These are phyloP conservation scores for Axinella damicornis DNA, from an alignment of 37 sponge, comb jelly and placozoan genomes.

Conservation along the genomic window DNA sequence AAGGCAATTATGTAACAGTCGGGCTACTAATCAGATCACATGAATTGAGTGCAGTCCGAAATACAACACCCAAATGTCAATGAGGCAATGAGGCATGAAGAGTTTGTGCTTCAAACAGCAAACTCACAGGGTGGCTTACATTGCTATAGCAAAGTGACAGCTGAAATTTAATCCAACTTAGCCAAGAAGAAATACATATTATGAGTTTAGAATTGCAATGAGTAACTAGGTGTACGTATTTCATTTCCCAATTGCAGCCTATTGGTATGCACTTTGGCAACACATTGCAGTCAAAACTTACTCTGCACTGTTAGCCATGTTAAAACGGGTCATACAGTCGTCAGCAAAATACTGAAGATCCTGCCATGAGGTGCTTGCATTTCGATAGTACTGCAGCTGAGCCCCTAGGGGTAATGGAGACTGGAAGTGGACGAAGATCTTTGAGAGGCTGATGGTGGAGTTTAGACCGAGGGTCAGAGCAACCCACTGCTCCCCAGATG, in stretches of 20 bases:
- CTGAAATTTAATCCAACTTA: too few species aligned
- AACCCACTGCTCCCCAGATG: background rate
- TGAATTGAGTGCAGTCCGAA: too few species aligned
- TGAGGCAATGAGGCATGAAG: too few species aligned
- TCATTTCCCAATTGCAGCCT: too few species aligned
- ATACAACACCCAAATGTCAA: too few species aligned
- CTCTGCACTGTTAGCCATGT: background rate
- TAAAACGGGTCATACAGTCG: conserved; percentile 17
- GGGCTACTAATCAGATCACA: too few species aligned
- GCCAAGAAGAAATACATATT: too few species aligned
- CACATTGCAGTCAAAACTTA: background rate
- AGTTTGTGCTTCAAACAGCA: background rate
- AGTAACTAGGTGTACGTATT: too few species aligned
- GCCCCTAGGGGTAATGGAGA: conserved; percentile 2
- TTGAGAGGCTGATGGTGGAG: conserved; percentile 6
- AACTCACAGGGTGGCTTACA: background rate
- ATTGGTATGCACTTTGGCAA: background rate
- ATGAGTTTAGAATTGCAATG: too few species aligned
- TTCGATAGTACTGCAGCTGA: conserved; percentile 9
- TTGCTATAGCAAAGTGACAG: too few species aligned
- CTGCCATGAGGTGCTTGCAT: background rate
- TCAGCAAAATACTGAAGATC: conserved; percentile 34
- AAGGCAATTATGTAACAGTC: too few species aligned
- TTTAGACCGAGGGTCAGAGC: background rate
- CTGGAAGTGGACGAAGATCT: conserved; percentile 27